Conservation (phyloP, 2,797 vertebrate species). For the Eleutherodactylus coqui region DNA sequence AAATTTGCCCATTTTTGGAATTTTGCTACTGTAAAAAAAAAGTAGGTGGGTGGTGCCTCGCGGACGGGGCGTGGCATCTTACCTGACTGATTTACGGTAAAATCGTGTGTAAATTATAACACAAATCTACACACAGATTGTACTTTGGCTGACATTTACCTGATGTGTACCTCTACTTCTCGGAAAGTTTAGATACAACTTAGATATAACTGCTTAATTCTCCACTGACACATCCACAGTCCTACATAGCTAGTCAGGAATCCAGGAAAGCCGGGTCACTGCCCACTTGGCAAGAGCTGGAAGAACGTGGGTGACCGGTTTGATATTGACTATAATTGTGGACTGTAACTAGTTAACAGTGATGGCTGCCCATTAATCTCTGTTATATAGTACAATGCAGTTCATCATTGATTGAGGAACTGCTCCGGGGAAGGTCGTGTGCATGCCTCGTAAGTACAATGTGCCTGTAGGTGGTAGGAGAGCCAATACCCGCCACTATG, state of each 20-base stretch:
- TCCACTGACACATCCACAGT: too few species aligned
- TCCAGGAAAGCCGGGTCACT: neutral
- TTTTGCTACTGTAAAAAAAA: too few species aligned
- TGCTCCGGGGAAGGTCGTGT: conserved; percentile 59
- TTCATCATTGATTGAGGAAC: conserved; percentile 18
- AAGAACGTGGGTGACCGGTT: neutral
- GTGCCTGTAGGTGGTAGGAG: conserved; percentile 3
- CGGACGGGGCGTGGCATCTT: too few species aligned
- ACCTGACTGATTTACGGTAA: too few species aligned
- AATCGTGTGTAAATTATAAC: too few species aligned
- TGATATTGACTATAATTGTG: neutral
- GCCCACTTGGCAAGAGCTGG: neutral
- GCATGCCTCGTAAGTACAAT: conserved; percentile 27
- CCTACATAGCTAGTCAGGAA: too few species aligned
- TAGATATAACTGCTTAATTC: too few species aligned
- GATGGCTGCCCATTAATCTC: neutral
- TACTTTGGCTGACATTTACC: too few species aligned
- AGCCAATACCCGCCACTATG: conserved; percentile 41
- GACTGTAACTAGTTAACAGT: neutral
- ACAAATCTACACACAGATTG: too few species aligned
- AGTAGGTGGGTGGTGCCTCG: too few species aligned
- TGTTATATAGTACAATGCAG: neutral
- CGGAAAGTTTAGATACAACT: too few species aligned
- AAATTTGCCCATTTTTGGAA: neutral
- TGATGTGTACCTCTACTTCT: too few species aligned